Evolutionary conservation across 1,140 invertebrate genomes (phyloP).

Genomic region (Apis dorsata): DNA sequence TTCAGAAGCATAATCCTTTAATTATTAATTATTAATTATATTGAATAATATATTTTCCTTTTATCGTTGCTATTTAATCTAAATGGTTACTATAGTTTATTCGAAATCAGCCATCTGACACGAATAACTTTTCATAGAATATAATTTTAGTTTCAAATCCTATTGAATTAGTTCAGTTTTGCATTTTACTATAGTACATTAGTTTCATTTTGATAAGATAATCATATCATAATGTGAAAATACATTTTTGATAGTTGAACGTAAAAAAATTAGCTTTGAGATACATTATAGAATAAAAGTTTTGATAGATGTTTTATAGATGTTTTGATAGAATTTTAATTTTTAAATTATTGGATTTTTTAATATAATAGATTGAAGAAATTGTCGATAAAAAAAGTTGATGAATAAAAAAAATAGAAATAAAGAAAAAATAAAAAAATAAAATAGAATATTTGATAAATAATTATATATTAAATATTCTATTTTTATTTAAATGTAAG

Average conservation of each 20-base stretch:
- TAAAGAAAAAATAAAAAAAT: too few species aligned
- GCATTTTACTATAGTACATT: not conserved
- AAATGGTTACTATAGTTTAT: not conserved
- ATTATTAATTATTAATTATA: not conserved
- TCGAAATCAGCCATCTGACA: too few species aligned
- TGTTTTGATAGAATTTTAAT: too few species aligned
- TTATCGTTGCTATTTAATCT: not conserved
- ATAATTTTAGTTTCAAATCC: not conserved
- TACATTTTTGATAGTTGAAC: not conserved
- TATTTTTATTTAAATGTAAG: too few species aligned
- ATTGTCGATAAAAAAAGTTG: too few species aligned
- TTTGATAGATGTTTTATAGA: too few species aligned
- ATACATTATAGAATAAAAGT: constrained; percentile 18
- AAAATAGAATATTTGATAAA: too few species aligned
- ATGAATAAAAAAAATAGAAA: too few species aligned
- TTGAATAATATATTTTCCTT: not conserved
- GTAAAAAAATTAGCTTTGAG: not conserved
- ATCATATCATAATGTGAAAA: not conserved
- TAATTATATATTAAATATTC: too few species aligned
- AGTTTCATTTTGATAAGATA: not conserved
- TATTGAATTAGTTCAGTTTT: not conserved
- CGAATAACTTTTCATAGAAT: not conserved
- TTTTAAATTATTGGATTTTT: too few species aligned
- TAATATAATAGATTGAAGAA: too few species aligned
- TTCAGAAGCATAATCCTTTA: not conserved